Percentiles rank a stretch among this genome's conserved stretches.
Evolutionary conservation across 2,113 vertebrate species (phyloP).

Genomic region (Istiophorus platypterus): DNA sequence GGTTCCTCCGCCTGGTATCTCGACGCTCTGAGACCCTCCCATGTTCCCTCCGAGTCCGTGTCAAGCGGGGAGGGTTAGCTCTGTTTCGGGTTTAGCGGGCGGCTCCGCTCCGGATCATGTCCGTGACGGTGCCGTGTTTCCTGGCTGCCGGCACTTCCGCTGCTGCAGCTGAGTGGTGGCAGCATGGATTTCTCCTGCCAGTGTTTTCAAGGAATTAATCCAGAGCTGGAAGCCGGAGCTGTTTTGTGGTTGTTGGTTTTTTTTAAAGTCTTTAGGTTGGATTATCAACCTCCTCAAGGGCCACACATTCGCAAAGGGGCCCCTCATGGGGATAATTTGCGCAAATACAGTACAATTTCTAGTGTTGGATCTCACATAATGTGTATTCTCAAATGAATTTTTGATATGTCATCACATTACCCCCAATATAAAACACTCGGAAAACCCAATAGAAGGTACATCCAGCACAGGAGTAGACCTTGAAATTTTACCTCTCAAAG

Average conservation of each 20-base stretch:
- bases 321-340: neutral
- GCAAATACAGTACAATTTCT: neutral
- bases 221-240: neutral
- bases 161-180: neutral
- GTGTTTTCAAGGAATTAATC: neutral
- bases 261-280: neutral
- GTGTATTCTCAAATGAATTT: too few relatives aligned
- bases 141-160: conserved; percentile 73
- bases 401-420: too few relatives aligned
- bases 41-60: conserved; percentile 70
- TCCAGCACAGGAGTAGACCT: too few relatives aligned
- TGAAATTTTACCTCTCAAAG: too few relatives aligned
- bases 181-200: neutral
- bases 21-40: conserved; percentile 91
- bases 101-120: conserved; percentile 26
- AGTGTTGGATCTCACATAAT: too few relatives aligned
- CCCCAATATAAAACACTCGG: too few relatives aligned
- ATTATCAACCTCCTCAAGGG: neutral
- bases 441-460: too few relatives aligned
- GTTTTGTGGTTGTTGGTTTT: too few relatives aligned
- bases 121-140: neutral
- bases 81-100: neutral
- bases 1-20: conserved; percentile 92
- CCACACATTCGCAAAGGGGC: neutral
- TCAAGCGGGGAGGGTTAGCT: neutral